Evolutionary conservation across 2,888 invertebrate genomes (phyloP).

Genomic region (Invenusta paracnida): DNA sequence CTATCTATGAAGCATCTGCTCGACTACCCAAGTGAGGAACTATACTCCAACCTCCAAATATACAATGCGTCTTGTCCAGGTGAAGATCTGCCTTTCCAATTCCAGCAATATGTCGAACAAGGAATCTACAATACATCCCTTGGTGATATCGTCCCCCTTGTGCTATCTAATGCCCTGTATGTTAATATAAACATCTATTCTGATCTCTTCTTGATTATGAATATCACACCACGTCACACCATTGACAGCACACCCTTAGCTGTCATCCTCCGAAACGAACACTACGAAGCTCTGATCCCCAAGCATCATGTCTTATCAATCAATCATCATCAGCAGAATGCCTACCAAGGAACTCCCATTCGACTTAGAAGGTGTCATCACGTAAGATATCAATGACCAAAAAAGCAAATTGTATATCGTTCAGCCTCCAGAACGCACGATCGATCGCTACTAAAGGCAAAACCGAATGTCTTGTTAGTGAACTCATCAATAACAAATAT

Average conservation of each 20-base stretch:
- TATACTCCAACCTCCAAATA: background rate
- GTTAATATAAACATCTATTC: background rate
- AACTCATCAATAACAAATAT: too few species aligned
- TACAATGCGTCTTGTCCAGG: background rate
- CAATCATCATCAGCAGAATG: too few species aligned
- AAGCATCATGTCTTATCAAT: background rate
- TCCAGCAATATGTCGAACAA: background rate
- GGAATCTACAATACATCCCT: background rate
- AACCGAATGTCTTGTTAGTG: too few species aligned
- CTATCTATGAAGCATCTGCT: background rate
- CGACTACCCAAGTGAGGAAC: background rate
- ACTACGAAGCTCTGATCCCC: background rate
- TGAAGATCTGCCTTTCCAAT: background rate
- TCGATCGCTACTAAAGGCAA: too few species aligned
- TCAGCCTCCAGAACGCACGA: too few species aligned
- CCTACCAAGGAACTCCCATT: too few species aligned
- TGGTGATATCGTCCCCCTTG: background rate
- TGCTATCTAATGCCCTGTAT: background rate
- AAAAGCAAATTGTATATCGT: too few species aligned
- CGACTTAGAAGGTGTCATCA: too few species aligned
- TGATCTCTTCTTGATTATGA: background rate
- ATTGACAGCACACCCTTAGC: background rate
- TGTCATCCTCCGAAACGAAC: background rate
- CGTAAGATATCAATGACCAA: too few species aligned
- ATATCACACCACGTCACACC: background rate